Percentiles rank a stretch among this genome's conserved stretches.
phyloP scores from a whole-genome alignment of 1,140 invertebrate species.

The Drosophila rhopaloa region DNA sequence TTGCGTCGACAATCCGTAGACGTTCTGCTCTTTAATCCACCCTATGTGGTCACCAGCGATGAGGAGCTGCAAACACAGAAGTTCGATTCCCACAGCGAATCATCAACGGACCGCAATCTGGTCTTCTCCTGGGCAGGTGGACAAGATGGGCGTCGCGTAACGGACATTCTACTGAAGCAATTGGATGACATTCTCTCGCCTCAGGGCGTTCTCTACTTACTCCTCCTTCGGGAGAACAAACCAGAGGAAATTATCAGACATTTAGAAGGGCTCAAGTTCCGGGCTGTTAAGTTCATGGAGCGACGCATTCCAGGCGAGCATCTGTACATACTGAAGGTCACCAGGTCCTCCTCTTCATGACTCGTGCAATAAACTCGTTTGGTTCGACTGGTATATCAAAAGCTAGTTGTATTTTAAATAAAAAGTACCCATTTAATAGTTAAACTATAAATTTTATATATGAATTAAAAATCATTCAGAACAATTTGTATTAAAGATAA shows the following conservation, averaged over 20 bases:
- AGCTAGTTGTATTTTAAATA: slow-evolving; percentile 13
- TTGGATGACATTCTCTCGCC: slow-evolving; percentile 89
- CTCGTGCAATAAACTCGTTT: slow-evolving; percentile 35
- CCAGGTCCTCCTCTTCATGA: slow-evolving; percentile 39
- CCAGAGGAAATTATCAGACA: slow-evolving; percentile 89
- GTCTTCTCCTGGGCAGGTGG: slow-evolving; percentile 94
- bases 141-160: slow-evolving; percentile 90
- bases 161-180: slow-evolving; percentile 89
- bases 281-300: slow-evolving; percentile 87
- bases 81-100: slow-evolving; percentile 2
- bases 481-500: slow-evolving; percentile 2
- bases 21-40: slow-evolving; percentile 98
- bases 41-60: slow-evolving; percentile 94
- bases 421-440: neutral
- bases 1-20: slow-evolving; percentile 88
- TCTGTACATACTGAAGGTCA: slow-evolving; percentile 85
- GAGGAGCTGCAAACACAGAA: slow-evolving; percentile 85
- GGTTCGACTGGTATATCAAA: neutral
- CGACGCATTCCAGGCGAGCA: slow-evolving; percentile 87
- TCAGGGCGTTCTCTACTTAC: slow-evolving; percentile 92
- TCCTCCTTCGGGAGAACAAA: slow-evolving; percentile 94
- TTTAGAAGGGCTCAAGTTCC: slow-evolving; percentile 87
- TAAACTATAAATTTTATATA: slow-evolving; percentile 9
- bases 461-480: neutral
- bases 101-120: slow-evolving; percentile 83